phyloP scores from a whole-genome alignment of 2,888 invertebrate species.

The Caenorhabditis japonica region DNA sequence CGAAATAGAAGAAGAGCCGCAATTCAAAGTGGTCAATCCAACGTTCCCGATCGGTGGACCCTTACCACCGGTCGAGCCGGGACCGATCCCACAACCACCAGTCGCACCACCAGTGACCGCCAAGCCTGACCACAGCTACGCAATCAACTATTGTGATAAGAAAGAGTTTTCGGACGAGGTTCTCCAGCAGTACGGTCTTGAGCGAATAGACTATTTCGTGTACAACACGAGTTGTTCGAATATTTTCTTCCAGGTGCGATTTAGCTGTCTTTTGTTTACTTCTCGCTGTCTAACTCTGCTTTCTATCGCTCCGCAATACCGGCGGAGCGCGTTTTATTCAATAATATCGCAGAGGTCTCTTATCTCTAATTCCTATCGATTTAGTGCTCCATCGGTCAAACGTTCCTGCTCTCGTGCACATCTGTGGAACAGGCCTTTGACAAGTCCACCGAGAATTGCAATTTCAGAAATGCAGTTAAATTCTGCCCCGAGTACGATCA shows the following conservation, averaged over 20 bases:
- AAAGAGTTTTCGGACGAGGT: constrained; percentile 64
- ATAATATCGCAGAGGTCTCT: not conserved
- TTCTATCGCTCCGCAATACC: too few relatives aligned
- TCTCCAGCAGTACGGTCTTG: constrained; percentile 62
- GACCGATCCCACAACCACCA: constrained; percentile 36
- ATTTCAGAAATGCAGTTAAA: constrained; percentile 70
- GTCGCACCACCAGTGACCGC: constrained; percentile 36
- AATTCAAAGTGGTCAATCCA: constrained; percentile 52
- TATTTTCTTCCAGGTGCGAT: constrained; percentile 68
- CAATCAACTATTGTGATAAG: constrained; percentile 72
- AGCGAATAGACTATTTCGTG: constrained; percentile 73
- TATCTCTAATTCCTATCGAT: not conserved
- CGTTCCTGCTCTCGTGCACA: constrained; percentile 71
- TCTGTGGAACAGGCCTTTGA: constrained; percentile 73
- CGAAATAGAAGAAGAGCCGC: constrained; percentile 40
- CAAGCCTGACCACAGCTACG: constrained; percentile 60
- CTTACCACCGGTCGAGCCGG: constrained; percentile 3
- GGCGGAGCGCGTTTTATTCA: too few relatives aligned
- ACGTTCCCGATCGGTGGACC: constrained; percentile 23
- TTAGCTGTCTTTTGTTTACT: too few relatives aligned
- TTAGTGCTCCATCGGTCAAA: constrained; percentile 75
- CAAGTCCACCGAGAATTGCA: constrained; percentile 71
- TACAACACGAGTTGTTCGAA: constrained; percentile 73
- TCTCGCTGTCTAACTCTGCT: too few relatives aligned
- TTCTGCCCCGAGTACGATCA: constrained; percentile 76